Base-by-base conservation (phyloP, 2,113 vertebrate species). In the Ahaetulla prasina region DNA sequence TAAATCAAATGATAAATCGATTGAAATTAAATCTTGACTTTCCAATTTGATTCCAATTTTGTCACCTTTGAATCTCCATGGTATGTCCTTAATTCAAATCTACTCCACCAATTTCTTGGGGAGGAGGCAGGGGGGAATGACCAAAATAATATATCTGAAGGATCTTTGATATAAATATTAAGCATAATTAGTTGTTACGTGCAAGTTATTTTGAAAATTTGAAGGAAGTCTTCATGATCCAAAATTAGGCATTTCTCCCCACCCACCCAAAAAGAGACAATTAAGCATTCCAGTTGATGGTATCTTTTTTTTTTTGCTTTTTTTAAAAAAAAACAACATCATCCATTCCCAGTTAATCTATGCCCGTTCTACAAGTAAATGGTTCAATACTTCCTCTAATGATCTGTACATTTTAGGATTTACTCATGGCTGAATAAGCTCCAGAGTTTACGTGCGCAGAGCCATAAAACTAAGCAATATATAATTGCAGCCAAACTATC, bases 311-410 rank as follows among this genome's bases (percentile, higher is more conserved):
- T 54, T 54, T 54, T 18, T 7, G 54, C 95, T 53, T 84, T 1
- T 87, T 50, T 92, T 53, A 94, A 90, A 95, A 90, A 0, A 94
- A 89, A 95, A 90, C n/a, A 0, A 0, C 68, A 84, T 90, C 90
- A 93, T 93, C 93, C 94, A 8, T 95, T 89, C 96, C 92, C 89
- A 87, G 91, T 95, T 96, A 95, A 96, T 95, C 93, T 93, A 87
- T 93, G 92, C 89, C 94, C 95, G 12, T 96, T 97, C 95, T 94
- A 92, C 95, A 93, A 94, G 93, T 30, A 97, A 97, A 97, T 95
- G 95, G 94, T 92, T 96, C 90, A 86, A 90, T 96, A 96, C 80
- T 94, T 96, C 93, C 93, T 93, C 95, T 95, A 97, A 96, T 94
- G 94, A 96, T 95, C 95, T 96, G 90, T 94, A 91, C 88, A 50